Percentiles rank a stretch among this genome's conserved stretches.
Evolutionary conservation across 2,797 vertebrate genomes (phyloP).

Genomic region (Micrastur ruficollis): DNA sequence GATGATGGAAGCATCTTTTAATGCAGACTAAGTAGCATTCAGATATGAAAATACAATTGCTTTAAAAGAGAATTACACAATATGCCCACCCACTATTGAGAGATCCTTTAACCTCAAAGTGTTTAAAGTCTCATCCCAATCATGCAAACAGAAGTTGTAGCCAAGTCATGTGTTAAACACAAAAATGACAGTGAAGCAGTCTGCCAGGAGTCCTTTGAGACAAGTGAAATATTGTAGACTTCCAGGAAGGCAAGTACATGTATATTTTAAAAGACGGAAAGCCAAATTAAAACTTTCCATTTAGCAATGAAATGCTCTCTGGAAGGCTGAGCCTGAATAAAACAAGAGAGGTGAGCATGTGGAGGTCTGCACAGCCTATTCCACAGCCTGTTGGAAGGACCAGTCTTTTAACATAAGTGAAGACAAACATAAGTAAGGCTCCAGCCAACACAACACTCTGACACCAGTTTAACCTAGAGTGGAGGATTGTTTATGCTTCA

Average conservation of each 20-base stretch:
- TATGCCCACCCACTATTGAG: constrained; percentile 51
- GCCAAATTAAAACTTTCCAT: constrained; percentile 56
- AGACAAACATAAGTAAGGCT: background rate
- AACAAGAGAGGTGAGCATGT: background rate
- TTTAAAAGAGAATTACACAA: constrained; percentile 16
- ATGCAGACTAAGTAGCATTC: background rate
- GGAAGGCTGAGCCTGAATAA: constrained; percentile 37
- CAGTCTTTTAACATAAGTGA: background rate
- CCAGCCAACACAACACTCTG: background rate
- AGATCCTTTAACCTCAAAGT: constrained; percentile 36
- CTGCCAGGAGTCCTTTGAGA: constrained; percentile 34
- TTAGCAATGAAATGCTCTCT: background rate
- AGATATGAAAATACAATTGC: constrained; percentile 5
- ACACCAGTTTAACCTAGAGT: constrained; percentile 7
- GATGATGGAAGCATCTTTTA: background rate
- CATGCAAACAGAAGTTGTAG: constrained; percentile 23
- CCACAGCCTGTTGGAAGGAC: background rate
- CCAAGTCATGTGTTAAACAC: constrained; percentile 18
- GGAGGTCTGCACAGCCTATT: background rate
- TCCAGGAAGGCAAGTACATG: constrained; percentile 54
- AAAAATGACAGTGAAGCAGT: constrained; percentile 41
- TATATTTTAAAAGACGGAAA: constrained; percentile 40
- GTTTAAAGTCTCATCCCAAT: constrained; percentile 43
- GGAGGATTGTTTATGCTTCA: background rate
- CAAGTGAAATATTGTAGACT: constrained; percentile 34